Conservation (phyloP, 2,888 invertebrate genomes). For the Drosophila anceps region DNA sequence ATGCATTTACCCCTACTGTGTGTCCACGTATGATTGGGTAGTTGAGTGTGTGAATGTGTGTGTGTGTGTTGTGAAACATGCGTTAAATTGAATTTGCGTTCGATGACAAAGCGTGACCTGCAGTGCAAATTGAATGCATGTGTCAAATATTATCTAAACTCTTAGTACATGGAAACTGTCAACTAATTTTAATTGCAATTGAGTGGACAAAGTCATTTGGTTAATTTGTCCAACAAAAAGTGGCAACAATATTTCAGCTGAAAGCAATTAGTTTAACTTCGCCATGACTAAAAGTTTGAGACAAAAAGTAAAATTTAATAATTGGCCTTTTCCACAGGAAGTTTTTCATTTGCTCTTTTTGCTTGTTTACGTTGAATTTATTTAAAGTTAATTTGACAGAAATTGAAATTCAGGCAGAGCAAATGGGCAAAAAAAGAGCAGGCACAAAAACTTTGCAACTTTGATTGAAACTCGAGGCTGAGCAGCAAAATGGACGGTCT, state of each 20-base stretch:
- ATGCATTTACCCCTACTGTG: constrained; percentile 44
- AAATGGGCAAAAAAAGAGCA: neutral
- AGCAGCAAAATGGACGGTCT: constrained; percentile 32
- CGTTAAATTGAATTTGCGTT: constrained; percentile 13
- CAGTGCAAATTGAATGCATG: constrained; percentile 14
- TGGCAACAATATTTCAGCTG: neutral
- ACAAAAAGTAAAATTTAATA: constrained; percentile 41
- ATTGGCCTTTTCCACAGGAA: constrained; percentile 28
- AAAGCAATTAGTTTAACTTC: constrained; percentile 21
- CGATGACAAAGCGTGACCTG: constrained; percentile 17
- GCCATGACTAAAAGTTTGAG: constrained; percentile 51
- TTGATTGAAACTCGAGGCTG: constrained; percentile 55
- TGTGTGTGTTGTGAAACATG: constrained; percentile 1
- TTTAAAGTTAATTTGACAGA: constrained; percentile 50
- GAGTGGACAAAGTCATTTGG: constrained; percentile 8
- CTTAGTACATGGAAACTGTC: neutral
- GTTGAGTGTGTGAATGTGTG: neutral
- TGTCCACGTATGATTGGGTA: constrained; percentile 8
- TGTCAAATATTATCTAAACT: constrained; percentile 2
- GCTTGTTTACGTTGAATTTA: constrained; percentile 43
- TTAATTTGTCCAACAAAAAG: neutral
- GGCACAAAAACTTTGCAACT: constrained; percentile 40
- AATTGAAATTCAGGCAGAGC: constrained; percentile 39
- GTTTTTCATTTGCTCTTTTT: constrained; percentile 24
- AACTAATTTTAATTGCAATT: constrained; percentile 5